Percentiles rank a stretch among this genome's conserved stretches.
phyloP scores from a whole-genome alignment of 2,113 vertebrate species.

The Anguilla rostrata region DNA sequence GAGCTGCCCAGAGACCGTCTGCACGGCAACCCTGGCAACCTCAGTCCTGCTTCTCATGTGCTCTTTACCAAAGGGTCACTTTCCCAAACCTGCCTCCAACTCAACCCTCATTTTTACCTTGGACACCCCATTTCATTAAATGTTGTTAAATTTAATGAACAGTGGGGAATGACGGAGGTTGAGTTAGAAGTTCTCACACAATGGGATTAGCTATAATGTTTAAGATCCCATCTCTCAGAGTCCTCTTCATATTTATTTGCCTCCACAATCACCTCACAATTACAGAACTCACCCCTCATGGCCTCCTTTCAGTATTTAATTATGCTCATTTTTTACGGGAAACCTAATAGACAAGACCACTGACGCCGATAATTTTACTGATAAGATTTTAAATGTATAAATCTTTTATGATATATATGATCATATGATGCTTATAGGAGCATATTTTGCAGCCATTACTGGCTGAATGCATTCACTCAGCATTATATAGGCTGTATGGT shows the following conservation, averaged over 20 bases:
- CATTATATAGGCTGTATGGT: background rate
- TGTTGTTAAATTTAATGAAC: background rate
- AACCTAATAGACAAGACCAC: background rate
- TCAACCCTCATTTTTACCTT: background rate
- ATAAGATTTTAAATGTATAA: background rate
- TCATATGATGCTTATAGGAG: background rate
- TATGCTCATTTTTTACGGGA: background rate
- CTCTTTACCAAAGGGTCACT: background rate
- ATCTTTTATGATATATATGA: background rate
- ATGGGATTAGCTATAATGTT: background rate
- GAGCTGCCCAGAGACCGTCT: background rate
- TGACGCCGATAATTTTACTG: background rate
- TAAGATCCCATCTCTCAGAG: background rate
- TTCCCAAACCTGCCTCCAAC: background rate
- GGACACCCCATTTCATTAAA: background rate
- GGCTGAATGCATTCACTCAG: background rate
- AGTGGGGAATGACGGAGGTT: background rate
- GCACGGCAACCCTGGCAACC: too few species aligned
- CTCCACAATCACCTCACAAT: background rate
- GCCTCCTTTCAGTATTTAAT: background rate
- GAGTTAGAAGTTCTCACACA: background rate
- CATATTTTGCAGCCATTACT: background rate
- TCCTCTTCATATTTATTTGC: background rate
- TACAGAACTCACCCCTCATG: background rate
- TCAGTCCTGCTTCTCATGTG: too few species aligned